Base-by-base conservation (phyloP, 2,888 invertebrate genomes). In the Himalopsyche japonica region DNA sequence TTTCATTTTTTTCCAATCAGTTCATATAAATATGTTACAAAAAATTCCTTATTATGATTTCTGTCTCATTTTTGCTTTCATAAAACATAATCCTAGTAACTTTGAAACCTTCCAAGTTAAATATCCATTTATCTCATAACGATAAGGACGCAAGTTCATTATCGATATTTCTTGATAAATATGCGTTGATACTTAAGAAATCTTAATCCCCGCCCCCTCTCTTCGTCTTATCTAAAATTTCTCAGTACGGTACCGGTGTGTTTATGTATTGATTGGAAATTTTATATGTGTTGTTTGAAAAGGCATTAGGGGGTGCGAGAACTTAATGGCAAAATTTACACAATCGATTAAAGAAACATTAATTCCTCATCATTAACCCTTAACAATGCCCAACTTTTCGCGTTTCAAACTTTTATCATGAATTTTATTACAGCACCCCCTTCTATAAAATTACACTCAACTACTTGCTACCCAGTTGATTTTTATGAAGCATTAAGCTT, bases 271-370 rank as follows among this genome's bases (percentile, higher is more conserved):
- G 57, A 57, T 57, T 57, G 57, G 57, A 57, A 57, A 57, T 57
- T 57, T 57, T 57, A 57, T 57, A 57, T 57, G 57, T 57, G 57
- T 57, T 57, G 57, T 57, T 57, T 57, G 57, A 24, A 57, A 57
- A 57, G 57, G 57, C 57, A 57, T 57, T 57, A 57, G 57, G 15
- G 57, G 20, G 57, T 24, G 57, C 57, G 57, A n/a, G 57, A 57
- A 57, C 24, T 57, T 57, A 57, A 57, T 57, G 57, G 57, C 57
- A 24, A 57, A 57, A 57, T 57, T 57, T 57, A 57, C 57, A 57
- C 70, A 83, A 85, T 85, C 85, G 85, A 85, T 85, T 83, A 76
- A 85, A 83, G 83, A 79, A 79, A 80, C 85, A 85, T 85, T 85
- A 85, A 85, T 85, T 85, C 83, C 82, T 76, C 83, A 76, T 85